Base-by-base conservation (phyloP, 1,140 invertebrate species). In the Trichonephila clavipes region DNA sequence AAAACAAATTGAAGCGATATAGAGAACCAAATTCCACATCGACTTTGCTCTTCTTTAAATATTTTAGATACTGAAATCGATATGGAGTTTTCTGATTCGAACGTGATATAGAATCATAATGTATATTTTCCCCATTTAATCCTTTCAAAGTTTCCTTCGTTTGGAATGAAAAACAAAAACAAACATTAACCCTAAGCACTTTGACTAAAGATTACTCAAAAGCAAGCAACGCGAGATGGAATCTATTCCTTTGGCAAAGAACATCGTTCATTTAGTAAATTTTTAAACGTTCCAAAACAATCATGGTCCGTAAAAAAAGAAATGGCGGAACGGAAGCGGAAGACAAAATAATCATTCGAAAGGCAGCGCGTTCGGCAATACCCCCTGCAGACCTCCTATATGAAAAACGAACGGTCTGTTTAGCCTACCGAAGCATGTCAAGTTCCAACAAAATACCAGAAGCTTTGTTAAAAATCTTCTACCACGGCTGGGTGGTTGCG, bases 391-490 rank as follows among this genome's bases (percentile, higher is more conserved):
- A 28, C 40, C 12, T 12, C 6, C 59, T 59, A 61, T 24, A 12
- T 12, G 51, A 51, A 34, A 88, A 88, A 66, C 18, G 40, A 90
- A 10, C 28, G 64, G 88, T 24, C 58, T 88, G 87, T 34, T 90
- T 44, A 19, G 18, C n/a, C 72, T 82, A 81, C 21, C 72, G 44
- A 40, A 21, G 72, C 69, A 82, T 58, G 69, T 7, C 44, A 7
- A 24, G 34, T 51, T 12, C 34, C 34, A 83, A 40, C 10, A 34
- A 34, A n/a, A 89, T 44, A 44, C 12, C 19, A 72, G 16, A 58
- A 12, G 24, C 86, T 88, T 88, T 40, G 86, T 85, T 85, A 59
- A 85, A 88, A 58, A 28, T n/a, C 44, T 64, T 18, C 34, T 44
- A 8, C 0, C 34, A 91, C n/a, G 89, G 28, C 18, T 91, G 72